These are phyloP conservation scores for Amphiprion clarkii DNA, from an alignment of 2,797 vertebrate species.

Conservation along the genomic window DNA sequence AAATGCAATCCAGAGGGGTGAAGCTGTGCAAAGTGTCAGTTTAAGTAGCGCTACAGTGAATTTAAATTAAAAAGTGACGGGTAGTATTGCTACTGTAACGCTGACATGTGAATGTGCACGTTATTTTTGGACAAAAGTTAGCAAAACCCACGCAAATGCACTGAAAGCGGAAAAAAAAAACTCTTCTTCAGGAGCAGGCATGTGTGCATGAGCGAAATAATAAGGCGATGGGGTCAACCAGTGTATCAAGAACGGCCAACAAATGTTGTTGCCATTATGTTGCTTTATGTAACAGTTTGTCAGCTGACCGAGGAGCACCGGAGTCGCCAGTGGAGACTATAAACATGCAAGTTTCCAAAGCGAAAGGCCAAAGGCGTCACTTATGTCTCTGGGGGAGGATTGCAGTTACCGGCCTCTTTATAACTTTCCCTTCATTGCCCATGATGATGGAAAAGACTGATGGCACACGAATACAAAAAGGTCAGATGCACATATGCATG, in stretches of 20 bases:
- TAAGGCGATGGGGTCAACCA: slow-evolving; percentile 27
- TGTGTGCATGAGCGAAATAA: slow-evolving; percentile 11
- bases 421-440: slow-evolving; percentile 40
- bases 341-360: slow-evolving; percentile 57
- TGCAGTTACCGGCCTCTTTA: slow-evolving; percentile 43
- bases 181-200: background rate
- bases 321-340: slow-evolving; percentile 40
- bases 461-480: slow-evolving; percentile 39
- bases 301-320: slow-evolving; percentile 41
- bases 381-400: slow-evolving; percentile 50
- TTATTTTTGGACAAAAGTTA: too few relatives aligned
- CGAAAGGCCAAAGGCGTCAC: slow-evolving; percentile 60
- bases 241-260: slow-evolving; percentile 32
- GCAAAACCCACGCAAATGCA: background rate
- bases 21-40: background rate
- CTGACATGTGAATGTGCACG: background rate
- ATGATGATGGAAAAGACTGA: slow-evolving; percentile 44
- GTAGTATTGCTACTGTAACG: background rate
- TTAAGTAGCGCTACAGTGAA: background rate
- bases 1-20: background rate
- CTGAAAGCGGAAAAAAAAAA: background rate
- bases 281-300: slow-evolving; percentile 52
- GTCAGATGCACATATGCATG: slow-evolving; percentile 35
- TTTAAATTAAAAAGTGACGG: background rate
- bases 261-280: slow-evolving; percentile 25